These are phyloP conservation scores for Chesias legatella DNA, from an alignment of 2,888 invertebrate genomes.

Conservation along the genomic window DNA sequence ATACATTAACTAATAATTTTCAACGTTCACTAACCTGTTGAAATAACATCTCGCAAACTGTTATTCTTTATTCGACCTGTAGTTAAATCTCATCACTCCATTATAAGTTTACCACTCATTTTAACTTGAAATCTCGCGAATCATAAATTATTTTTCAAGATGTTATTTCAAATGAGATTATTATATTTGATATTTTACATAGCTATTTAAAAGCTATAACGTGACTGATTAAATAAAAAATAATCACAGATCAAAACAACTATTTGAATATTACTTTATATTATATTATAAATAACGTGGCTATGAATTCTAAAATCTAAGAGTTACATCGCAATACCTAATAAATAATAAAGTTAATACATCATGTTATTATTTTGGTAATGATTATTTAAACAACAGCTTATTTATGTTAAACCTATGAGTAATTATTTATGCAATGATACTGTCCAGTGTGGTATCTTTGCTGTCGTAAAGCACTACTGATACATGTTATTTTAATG, in stretches of 20 bases:
- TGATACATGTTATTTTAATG: too few relatives aligned
- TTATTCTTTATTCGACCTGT: too few relatives aligned
- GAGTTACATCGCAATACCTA: conserved; percentile 19
- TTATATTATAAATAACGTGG: conserved; percentile 22
- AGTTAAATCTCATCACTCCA: too few relatives aligned
- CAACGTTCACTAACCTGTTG: conserved; percentile 19
- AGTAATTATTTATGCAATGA: too few relatives aligned
- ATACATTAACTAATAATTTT: conserved; percentile 41
- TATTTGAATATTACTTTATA: conserved; percentile 33
- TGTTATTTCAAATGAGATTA: conserved; percentile 10
- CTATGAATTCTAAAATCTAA: conserved; percentile 25
- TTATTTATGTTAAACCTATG: too few relatives aligned
- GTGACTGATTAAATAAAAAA: conserved; percentile 32
- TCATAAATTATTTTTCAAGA: conserved; percentile 13
- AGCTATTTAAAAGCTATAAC: conserved; percentile 53
- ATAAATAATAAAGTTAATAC: conserved; percentile 7
- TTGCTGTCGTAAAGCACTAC: too few relatives aligned
- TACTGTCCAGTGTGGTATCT: too few relatives aligned
- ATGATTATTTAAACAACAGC: too few relatives aligned
- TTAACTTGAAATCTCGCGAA: too few relatives aligned
- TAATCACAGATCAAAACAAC: conserved; percentile 37
- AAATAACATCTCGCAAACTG: conserved; percentile 17
- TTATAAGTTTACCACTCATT: too few relatives aligned
- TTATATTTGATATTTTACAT: conserved; percentile 29
- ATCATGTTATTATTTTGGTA: too few relatives aligned